Evolutionary conservation across 2,113 vertebrate species (phyloP).

Genomic region (Chaetodon auriga): DNA sequence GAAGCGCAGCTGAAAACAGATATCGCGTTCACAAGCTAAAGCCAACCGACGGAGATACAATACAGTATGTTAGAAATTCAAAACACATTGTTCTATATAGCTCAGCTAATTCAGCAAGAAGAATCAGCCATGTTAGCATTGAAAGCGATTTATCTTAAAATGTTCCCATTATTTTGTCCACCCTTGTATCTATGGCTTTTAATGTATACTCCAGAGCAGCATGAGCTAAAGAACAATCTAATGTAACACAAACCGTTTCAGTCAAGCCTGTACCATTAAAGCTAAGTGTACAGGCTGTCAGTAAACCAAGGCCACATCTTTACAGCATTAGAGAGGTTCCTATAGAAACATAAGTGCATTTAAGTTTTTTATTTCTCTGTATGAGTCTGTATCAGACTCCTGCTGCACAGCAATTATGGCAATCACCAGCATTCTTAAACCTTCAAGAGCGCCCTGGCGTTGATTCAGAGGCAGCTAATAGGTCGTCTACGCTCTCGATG

Average conservation of each 20-base stretch:
- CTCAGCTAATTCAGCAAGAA: constrained; percentile 12
- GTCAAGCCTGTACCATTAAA: constrained; percentile 57
- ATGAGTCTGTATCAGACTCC: constrained; percentile 44
- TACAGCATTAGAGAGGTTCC: constrained; percentile 68
- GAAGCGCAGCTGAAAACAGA: not conserved
- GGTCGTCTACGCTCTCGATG: constrained; percentile 12
- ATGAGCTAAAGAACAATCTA: constrained; percentile 39
- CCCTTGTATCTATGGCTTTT: not conserved
- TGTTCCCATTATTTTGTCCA: constrained; percentile 23
- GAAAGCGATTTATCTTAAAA: not conserved
- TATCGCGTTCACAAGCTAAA: not conserved
- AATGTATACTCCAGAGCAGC: constrained; percentile 42
- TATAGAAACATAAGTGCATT: constrained; percentile 65
- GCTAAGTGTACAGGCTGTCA: constrained; percentile 20
- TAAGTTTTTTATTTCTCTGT: constrained; percentile 51
- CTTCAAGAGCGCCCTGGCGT: constrained; percentile 56
- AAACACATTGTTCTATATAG: not conserved
- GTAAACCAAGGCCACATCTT: constrained; percentile 69
- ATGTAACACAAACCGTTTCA: constrained; percentile 42
- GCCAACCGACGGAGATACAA: not conserved
- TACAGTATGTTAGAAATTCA: not conserved
- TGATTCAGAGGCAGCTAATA: constrained; percentile 45
- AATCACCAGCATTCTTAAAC: constrained; percentile 66
- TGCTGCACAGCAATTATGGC: constrained; percentile 64
- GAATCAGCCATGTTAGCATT: not conserved